A percentile compares a stretch with the other conserved stretches of the same genome.
Evolutionary conservation across 2,888 invertebrate species (phyloP).

Genomic region (Papilio protenor): DNA sequence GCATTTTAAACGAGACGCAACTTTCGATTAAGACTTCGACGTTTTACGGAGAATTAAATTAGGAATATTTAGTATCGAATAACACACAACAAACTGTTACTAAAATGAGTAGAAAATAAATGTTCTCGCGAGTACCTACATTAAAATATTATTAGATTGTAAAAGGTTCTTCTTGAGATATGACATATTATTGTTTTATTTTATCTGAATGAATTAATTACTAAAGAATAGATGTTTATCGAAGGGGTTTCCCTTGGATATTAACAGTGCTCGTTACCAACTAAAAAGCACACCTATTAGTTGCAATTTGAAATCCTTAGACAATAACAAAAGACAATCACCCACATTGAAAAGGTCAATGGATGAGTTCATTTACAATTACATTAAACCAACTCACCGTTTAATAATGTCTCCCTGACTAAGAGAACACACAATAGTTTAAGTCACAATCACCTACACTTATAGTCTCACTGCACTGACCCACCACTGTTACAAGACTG

Average conservation of each 20-base stretch:
- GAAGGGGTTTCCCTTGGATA: no score
- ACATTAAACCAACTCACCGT: conserved; percentile 16
- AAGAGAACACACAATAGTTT: neutral
- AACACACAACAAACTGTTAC: neutral
- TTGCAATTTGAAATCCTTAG: neutral
- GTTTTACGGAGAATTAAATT: neutral
- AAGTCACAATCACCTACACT: neutral
- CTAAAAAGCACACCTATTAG: neutral
- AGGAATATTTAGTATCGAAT: neutral
- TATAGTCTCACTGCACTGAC: neutral
- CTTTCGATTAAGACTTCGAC: neutral
- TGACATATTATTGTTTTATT: neutral
- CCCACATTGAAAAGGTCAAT: neutral
- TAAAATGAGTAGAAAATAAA: neutral
- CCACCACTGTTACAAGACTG: neutral
- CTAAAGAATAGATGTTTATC: no score
- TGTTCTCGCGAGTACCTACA: no score
- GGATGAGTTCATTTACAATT: neutral
- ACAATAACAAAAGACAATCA: neutral
- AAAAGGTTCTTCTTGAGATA: neutral
- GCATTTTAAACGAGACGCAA: conserved; percentile 10
- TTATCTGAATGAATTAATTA: neutral
- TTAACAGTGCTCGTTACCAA: no score
- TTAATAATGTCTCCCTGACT: neutral
- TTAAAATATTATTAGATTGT: neutral